Percentiles rank a stretch among this genome's conserved stretches.
Evolutionary conservation across 2,113 vertebrate species (phyloP).

Genomic region (Sciurus niger): DNA sequence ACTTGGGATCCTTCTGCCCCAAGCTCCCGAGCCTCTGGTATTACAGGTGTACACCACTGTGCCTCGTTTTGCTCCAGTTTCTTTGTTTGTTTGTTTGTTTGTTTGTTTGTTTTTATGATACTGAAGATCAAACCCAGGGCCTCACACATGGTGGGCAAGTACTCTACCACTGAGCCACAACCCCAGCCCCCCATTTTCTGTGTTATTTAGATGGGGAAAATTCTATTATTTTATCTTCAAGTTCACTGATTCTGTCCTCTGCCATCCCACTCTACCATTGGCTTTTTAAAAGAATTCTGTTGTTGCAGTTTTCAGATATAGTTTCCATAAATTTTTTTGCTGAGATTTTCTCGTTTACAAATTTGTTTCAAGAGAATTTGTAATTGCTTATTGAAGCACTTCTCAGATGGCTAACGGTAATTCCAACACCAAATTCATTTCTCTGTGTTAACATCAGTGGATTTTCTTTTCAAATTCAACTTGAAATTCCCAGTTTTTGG

Average conservation of each 20-base stretch:
- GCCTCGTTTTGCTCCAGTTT: no score
- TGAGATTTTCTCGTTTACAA: slow-evolving; percentile 13
- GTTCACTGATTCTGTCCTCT: neutral
- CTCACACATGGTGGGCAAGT: no score
- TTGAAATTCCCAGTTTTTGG: neutral
- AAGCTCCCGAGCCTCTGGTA: neutral
- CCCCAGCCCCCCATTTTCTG: neutral
- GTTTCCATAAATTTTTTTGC: neutral
- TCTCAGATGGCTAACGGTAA: neutral
- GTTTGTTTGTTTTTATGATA: no score
- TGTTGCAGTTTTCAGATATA: neutral
- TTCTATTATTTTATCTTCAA: neutral
- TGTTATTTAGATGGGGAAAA: neutral
- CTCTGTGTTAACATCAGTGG: neutral
- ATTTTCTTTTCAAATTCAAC: slow-evolving; percentile 47
- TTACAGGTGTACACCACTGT: neutral
- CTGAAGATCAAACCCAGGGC: no score
- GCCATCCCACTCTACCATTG: neutral
- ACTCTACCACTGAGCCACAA: no score
- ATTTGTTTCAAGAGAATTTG: slow-evolving; percentile 43
- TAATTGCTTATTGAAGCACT: slow-evolving; percentile 50
- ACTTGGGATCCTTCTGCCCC: neutral
- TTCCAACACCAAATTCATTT: neutral
- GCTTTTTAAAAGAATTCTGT: neutral
- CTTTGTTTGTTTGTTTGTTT: no score